Evolutionary conservation across 2,113 vertebrate genomes (phyloP).

Genomic region (Neogobius melanostomus): DNA sequence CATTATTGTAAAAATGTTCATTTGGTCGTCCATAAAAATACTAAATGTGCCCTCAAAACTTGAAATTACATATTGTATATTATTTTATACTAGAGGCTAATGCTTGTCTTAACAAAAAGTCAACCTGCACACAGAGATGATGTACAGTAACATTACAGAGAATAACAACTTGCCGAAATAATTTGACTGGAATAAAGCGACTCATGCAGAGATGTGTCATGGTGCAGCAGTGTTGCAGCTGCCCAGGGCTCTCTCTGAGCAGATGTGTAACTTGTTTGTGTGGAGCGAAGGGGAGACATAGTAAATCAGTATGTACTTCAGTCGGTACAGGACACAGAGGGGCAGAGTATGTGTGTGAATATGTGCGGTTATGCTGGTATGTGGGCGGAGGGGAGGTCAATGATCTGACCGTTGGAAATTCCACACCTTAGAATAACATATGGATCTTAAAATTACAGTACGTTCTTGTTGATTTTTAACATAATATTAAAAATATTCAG

Average conservation of each 20-base stretch:
- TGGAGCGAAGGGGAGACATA: conserved; percentile 26
- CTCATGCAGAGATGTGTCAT: conserved; percentile 12
- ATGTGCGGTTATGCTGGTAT: conserved; percentile 67
- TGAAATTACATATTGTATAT: neutral
- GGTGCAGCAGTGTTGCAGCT: conserved; percentile 26
- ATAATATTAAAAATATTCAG: neutral
- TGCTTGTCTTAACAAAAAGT: neutral
- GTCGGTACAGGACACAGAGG: conserved; percentile 34
- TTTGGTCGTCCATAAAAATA: neutral
- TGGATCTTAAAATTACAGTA: conserved; percentile 38
- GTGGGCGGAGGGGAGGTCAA: conserved; percentile 49
- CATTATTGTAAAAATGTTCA: neutral
- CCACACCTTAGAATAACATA: conserved; percentile 71
- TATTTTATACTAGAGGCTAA: neutral
- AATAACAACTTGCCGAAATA: neutral
- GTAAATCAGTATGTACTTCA: conserved; percentile 32
- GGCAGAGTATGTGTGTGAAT: conserved; percentile 34
- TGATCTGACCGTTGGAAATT: conserved; percentile 68
- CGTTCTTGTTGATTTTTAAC: conserved; percentile 19
- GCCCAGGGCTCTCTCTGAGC: conserved; percentile 24
- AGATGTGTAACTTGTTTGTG: conserved; percentile 59
- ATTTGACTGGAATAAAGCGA: conserved; percentile 24
- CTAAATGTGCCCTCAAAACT: neutral
- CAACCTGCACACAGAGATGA: neutral
- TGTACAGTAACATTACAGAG: neutral